These are phyloP conservation scores for Tauraco erythrolophus DNA, from an alignment of 2,113 vertebrate species.

Conservation along the genomic window DNA sequence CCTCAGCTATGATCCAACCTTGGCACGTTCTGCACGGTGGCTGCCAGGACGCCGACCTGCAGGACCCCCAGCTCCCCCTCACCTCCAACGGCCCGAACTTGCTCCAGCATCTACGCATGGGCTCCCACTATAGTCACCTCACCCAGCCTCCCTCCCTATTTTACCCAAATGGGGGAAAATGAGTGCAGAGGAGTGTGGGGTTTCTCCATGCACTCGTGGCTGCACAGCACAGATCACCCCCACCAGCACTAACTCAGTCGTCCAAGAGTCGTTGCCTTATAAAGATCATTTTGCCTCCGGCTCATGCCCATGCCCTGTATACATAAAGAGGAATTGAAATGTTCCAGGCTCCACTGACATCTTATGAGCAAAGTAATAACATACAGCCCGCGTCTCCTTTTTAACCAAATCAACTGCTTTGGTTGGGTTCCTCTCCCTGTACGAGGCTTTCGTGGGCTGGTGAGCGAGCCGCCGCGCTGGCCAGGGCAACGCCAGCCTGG, in stretches of 20 bases:
- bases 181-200: rapidly evolving
- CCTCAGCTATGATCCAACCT: background rate
- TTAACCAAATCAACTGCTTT: rapidly evolving
- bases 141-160: too few relatives aligned
- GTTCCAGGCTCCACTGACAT: constrained; percentile 11
- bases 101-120: rapidly evolving
- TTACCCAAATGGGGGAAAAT: rapidly evolving
- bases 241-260: rapidly evolving
- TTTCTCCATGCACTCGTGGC: rapidly evolving
- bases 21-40: background rate
- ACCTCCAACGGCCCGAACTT: rapidly evolving
- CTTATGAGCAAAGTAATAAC: background rate
- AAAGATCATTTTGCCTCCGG: background rate
- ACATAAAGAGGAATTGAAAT: background rate
- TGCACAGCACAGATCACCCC: rapidly evolving
- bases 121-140: background rate
- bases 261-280: background rate
- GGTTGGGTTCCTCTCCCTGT: background rate
- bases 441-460: rapidly evolving
- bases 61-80: background rate
- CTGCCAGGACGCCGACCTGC: background rate
- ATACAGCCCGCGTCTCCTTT: rapidly evolving
- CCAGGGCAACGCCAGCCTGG: background rate
- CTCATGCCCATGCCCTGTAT: background rate
- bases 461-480: rapidly evolving